A percentile compares a stretch with the other conserved stretches of the same genome.
phyloP scores from a whole-genome alignment of 1,140 invertebrate species.

The Scaptomyza pallida region DNA sequence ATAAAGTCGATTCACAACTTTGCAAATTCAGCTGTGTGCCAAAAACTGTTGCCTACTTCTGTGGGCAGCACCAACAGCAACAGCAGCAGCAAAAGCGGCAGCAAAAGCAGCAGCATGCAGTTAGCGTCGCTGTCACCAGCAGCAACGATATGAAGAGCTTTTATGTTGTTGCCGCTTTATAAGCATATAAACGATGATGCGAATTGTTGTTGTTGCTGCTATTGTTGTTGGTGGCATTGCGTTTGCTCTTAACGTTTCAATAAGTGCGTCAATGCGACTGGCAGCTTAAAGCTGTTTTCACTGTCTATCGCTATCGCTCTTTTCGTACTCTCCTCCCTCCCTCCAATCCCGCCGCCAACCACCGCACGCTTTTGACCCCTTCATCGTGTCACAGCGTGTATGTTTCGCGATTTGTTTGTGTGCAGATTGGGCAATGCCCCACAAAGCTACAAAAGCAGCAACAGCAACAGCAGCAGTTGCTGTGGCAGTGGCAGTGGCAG shows the following conservation, averaged over 20 bases:
- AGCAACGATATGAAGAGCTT: slow-evolving; percentile 8
- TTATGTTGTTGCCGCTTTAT: slow-evolving; percentile 26
- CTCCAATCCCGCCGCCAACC: background rate
- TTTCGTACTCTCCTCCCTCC: background rate
- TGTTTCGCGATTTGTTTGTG: slow-evolving; percentile 70
- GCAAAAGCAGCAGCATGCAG: slow-evolving; percentile 8
- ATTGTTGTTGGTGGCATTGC: slow-evolving; percentile 6
- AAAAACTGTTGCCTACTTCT: slow-evolving; percentile 49
- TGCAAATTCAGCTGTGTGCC: background rate
- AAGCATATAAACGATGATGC: slow-evolving; percentile 40
- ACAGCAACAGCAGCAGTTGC: slow-evolving; percentile 11
- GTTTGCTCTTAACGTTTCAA: slow-evolving; percentile 53
- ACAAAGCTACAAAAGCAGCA: slow-evolving; percentile 14
- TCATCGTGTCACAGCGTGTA: slow-evolving; percentile 47
- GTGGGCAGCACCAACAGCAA: too few relatives aligned
- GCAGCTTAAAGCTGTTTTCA: slow-evolving; percentile 33
- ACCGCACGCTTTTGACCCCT: slow-evolving; percentile 1
- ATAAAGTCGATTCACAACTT: slow-evolving; percentile 16
- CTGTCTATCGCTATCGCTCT: background rate
- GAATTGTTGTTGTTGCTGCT: slow-evolving; percentile 12
- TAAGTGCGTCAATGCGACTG: slow-evolving; percentile 55
- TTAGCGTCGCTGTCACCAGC: slow-evolving; percentile 2
- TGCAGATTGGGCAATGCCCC: slow-evolving; percentile 49
- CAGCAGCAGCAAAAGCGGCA: too few relatives aligned
- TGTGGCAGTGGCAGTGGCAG: too few relatives aligned